Evolutionary conservation across 2,113 vertebrate species (phyloP).

Genomic region (Scomber japonicus): DNA sequence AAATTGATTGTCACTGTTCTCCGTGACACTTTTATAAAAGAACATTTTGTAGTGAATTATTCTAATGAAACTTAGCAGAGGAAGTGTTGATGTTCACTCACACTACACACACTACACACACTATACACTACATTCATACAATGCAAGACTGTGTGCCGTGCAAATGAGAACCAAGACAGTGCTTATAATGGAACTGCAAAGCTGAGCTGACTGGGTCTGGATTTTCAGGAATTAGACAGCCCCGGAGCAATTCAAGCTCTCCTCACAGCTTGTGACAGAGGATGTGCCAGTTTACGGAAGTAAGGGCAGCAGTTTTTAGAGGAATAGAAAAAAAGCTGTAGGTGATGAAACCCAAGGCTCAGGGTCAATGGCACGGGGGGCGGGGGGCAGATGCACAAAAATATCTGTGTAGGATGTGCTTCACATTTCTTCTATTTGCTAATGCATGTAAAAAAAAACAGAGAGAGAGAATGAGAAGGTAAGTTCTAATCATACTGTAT

Average conservation of each 20-base stretch:
- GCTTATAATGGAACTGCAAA: too few relatives aligned
- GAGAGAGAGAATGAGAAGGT: not conserved
- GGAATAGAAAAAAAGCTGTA: conserved; percentile 27
- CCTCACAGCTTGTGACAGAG: conserved; percentile 12
- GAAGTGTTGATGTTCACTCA: too few relatives aligned
- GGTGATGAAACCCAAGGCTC: not conserved
- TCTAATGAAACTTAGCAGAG: not conserved
- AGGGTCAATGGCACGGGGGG: conserved; percentile 1
- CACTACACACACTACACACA: too few relatives aligned
- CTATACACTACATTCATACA: too few relatives aligned
- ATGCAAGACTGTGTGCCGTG: not conserved
- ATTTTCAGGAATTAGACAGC: not conserved
- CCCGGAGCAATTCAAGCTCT: not conserved
- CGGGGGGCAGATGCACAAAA: not conserved
- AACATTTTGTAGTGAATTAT: too few relatives aligned
- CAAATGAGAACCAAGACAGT: not conserved
- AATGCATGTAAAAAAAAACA: not conserved
- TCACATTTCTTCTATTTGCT: conserved; percentile 28
- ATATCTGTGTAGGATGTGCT: conserved; percentile 27
- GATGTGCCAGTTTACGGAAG: conserved; percentile 27
- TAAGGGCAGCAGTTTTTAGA: conserved; percentile 2
- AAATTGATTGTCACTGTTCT: not conserved
- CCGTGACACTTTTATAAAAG: too few relatives aligned
- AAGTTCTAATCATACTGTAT: not conserved
- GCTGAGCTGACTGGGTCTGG: too few relatives aligned